Conservation (phyloP, 2,113 vertebrate genomes). For the Platichthys stellatus region DNA sequence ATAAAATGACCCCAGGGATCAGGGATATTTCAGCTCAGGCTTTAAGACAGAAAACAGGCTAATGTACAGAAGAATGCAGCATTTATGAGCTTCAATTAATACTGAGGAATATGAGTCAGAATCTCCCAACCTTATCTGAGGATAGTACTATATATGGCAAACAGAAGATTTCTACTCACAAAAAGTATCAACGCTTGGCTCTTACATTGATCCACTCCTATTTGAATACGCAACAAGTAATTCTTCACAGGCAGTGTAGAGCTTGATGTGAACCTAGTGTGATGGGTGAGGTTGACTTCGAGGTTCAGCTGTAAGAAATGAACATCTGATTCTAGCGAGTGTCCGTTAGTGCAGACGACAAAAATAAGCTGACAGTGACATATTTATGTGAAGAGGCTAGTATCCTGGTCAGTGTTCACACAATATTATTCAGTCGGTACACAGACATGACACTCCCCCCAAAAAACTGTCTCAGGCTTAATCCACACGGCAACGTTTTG, state of each 20-base stretch:
- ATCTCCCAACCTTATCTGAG: not conserved
- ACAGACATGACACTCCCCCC: not conserved
- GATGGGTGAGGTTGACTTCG: not conserved
- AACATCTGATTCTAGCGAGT: conserved; percentile 4
- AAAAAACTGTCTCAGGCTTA: conserved; percentile 11
- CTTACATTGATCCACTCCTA: not conserved
- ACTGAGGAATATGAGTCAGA: not conserved
- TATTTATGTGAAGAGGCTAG: conserved; percentile 23
- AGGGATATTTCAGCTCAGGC: too few relatives aligned
- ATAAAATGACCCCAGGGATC: too few relatives aligned
- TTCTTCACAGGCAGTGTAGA: not conserved
- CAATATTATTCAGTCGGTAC: conserved; percentile 17
- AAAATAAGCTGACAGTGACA: conserved; percentile 17
- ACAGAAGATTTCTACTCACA: not conserved
- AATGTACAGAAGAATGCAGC: not conserved
- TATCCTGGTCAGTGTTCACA: conserved; percentile 16
- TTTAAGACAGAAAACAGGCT: not conserved
- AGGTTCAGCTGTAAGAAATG: not conserved
- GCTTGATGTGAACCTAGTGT: not conserved
- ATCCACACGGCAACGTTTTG: not conserved
- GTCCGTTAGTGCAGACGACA: conserved; percentile 10
- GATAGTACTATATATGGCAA: not conserved
- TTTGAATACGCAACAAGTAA: conserved; percentile 1
- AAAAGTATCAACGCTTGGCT: not conserved
- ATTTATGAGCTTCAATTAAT: not conserved